Conservation (phyloP, 2,113 vertebrate genomes). For the Engystomops pustulosus region DNA sequence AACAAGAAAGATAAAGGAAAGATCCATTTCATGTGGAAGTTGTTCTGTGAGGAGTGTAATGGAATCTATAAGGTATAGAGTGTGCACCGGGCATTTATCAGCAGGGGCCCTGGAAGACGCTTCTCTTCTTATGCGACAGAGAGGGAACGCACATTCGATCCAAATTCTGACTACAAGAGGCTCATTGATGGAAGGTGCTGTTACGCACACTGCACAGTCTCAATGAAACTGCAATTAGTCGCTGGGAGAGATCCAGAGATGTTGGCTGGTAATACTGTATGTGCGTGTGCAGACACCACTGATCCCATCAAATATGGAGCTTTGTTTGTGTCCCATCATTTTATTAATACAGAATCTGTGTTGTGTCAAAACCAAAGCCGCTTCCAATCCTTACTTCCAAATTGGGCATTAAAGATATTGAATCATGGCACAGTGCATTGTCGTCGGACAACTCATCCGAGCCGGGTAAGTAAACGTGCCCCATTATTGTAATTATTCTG, state of each 20-base stretch:
- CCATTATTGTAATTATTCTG: too few species aligned
- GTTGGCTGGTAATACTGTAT: background rate
- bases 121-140: background rate
- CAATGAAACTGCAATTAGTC: constrained; percentile 46
- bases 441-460: too few species aligned
- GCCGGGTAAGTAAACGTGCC: too few species aligned
- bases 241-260: constrained; percentile 42
- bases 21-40: constrained; percentile 26
- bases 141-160: constrained; percentile 51
- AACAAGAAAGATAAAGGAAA: constrained; percentile 13
- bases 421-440: too few species aligned
- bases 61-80: background rate
- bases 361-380: too few species aligned
- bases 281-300: constrained; percentile 22
- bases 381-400: too few species aligned
- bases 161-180: constrained; percentile 54
- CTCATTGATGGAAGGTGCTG: constrained; percentile 33
- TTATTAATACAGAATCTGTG: background rate
- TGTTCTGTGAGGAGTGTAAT: constrained; percentile 14
- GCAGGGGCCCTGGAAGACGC: background rate
- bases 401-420: too few species aligned
- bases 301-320: too few species aligned
- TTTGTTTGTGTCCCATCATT: background rate
- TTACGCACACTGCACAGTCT: constrained; percentile 23
- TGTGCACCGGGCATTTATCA: constrained; percentile 2